Base-by-base conservation (phyloP, 1,140 invertebrate species). In the Papilio aristodemus region DNA sequence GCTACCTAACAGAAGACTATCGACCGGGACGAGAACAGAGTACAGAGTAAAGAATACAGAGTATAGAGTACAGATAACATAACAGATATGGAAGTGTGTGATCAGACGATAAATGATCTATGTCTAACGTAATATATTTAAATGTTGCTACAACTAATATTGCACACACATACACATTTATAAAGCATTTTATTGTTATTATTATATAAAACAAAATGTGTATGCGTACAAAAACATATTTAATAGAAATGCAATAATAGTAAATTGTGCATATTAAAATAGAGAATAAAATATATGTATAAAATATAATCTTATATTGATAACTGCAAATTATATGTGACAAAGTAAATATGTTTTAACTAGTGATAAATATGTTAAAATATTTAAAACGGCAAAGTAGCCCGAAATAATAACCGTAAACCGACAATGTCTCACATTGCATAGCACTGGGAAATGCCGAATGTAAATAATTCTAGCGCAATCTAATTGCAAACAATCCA, bases 141-240 rank as follows among this genome's bases (percentile, higher is more conserved):
- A 84, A 86, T 81, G 76, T 74, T 82, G 50, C 78, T 87, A 89
- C 70, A 91, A 89, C 87, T 91, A 91, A 90, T 91, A 91, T 91
- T 91, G 87, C 89, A 91, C 87, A 90, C 87, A 91, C 89, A 91
- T 91, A 91, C 89, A 91, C 89, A 91, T 89, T 89, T 85, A 75
- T 84, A 80, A 84, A 81, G 77, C 70, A 73, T 81, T 80, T 71
- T 78, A 80, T 68, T 75, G 77, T 76, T 76, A 76, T 71, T 72
- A 80, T 78, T 76, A 66, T 62, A 64, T 70, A 82, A 71, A 74
- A 64, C 77, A 84, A 85, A 85, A 89, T 89, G 87, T 91, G 87
- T 91, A 89, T 90, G 87, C 83, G 87, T 75, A 90, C 81, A 87
- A 89, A 87, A 84, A 76, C 84, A 88, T 85, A 80, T 80, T 82